These are phyloP conservation scores for Toxonevra muliebris DNA, from an alignment of 2,888 invertebrate genomes.

Conservation along the genomic window DNA sequence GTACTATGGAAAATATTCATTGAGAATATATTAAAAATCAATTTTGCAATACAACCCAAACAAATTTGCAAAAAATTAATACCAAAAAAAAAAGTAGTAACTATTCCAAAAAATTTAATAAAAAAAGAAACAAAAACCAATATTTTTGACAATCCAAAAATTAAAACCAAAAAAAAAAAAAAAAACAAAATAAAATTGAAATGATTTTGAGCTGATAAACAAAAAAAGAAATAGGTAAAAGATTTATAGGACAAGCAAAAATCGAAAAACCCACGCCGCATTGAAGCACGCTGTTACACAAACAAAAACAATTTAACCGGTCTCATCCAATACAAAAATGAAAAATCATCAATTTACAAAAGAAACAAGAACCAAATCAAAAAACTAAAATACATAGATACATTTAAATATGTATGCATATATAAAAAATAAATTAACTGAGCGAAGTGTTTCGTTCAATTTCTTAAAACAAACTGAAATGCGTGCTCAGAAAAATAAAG, in stretches of 20 bases:
- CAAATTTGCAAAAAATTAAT: no score
- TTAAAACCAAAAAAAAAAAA: background rate
- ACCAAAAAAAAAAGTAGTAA: no score
- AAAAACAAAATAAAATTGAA: background rate
- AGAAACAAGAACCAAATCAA: background rate
- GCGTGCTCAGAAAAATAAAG: no score
- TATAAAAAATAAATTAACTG: no score
- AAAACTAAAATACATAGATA: no score
- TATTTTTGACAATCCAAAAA: background rate
- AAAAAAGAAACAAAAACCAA: background rate
- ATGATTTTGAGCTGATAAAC: background rate
- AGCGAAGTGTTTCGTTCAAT: no score
- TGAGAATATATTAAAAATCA: no score
- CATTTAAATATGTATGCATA: no score
- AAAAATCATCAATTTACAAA: background rate
- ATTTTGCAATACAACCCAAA: no score
- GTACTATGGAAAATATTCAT: no score
- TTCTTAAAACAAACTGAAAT: no score
- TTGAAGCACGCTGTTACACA: background rate
- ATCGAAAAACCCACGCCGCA: background rate
- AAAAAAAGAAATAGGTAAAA: background rate
- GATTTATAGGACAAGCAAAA: background rate
- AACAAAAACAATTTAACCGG: background rate
- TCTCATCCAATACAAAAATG: background rate
- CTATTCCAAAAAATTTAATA: background rate